These are phyloP conservation scores for Vultur gryphus DNA, from an alignment of 2,797 vertebrate genomes.

Conservation along the genomic window DNA sequence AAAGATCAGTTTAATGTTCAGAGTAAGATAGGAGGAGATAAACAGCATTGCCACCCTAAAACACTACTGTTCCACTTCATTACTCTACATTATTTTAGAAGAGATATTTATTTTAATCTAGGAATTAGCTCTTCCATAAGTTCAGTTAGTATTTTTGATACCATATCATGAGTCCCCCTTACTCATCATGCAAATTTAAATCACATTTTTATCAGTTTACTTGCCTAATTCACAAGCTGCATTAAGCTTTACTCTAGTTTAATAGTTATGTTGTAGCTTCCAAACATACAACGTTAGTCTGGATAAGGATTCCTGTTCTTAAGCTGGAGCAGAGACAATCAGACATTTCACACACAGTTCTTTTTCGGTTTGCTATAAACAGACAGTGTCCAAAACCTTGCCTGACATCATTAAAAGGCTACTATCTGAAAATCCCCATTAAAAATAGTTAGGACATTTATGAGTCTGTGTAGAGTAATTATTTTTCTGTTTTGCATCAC, in stretches of 20 bases:
- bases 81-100: not conserved
- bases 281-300: not conserved
- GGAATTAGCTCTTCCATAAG: not conserved
- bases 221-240: not conserved
- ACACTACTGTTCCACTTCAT: not conserved
- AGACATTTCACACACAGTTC: not conserved
- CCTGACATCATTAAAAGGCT: not conserved
- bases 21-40: not conserved
- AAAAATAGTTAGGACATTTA: not conserved
- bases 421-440: not conserved
- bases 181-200: not conserved
- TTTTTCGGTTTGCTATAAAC: not conserved
- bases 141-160: not conserved
- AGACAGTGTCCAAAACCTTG: accelerated
- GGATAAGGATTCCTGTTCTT: not conserved
- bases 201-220: not conserved
- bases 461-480: not conserved
- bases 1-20: not conserved
- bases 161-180: accelerated
- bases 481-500: not conserved
- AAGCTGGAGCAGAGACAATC: not conserved
- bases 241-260: not conserved
- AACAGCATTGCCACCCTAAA: not conserved
- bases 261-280: not conserved
- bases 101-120: not conserved